Evolutionary conservation across 1,140 invertebrate species (phyloP).

Genomic region (Chironomus striatipennis): DNA sequence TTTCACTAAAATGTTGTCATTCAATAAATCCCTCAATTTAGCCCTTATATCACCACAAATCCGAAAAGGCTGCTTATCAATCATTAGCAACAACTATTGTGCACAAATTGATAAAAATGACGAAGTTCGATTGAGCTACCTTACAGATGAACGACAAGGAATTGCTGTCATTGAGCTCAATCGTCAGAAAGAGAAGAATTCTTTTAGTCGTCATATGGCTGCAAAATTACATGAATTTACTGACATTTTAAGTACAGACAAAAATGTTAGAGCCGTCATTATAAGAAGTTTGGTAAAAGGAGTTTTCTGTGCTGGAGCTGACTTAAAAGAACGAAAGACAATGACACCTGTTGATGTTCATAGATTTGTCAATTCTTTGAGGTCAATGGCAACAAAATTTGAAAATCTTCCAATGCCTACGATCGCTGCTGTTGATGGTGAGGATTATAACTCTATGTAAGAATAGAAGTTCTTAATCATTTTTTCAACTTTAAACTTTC

Average conservation of each 20-base stretch:
- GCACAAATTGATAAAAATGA: background rate
- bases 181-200: conserved; percentile 71
- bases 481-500: conserved; percentile 51
- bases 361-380: conserved; percentile 68
- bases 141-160: conserved; percentile 53
- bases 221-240: conserved; percentile 57
- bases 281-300: conserved; percentile 79
- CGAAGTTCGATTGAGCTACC: conserved; percentile 17
- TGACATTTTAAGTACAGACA: conserved; percentile 61
- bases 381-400: conserved; percentile 59
- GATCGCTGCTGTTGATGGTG: conserved; percentile 75
- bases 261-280: conserved; percentile 69
- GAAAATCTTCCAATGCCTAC: conserved; percentile 83
- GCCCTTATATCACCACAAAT: background rate
- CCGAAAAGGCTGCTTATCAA: background rate
- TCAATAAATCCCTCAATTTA: background rate
- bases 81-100: background rate
- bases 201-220: conserved; percentile 49
- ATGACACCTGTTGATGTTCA: conserved; percentile 73
- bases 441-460: background rate
- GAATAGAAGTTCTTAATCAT: no score
- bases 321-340: conserved; percentile 78
- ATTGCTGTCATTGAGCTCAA: conserved; percentile 76
- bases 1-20: background rate
- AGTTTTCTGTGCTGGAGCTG: conserved; percentile 91